Evolutionary conservation across 2,113 vertebrate species (phyloP), one percentile per base, ranked within the genome.

Genomic region (Mus pahari): DNA sequence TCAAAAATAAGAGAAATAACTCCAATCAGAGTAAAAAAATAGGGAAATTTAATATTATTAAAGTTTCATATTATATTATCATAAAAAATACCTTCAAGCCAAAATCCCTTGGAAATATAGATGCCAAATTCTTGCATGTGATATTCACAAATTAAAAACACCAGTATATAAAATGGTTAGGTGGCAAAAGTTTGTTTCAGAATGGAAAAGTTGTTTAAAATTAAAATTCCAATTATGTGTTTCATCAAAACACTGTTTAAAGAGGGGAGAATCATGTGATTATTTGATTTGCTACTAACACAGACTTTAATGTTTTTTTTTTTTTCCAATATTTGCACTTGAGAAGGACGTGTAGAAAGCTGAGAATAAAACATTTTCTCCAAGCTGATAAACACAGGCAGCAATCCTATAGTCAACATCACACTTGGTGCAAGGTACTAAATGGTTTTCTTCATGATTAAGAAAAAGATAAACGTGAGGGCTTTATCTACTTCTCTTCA

Each of bases 241-340:
- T 94, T 10, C 58, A 62, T 94, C 48, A 95, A 62, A 79, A 77
- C 84, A 74, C 5, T 77, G 2, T 88, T 83, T 55, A 64, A 95
- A 94, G 17, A 10, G 12, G 31, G 81, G 90, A 62, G 39, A 89
- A 9, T 22, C 5, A 33, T 31, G 66, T 42, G 20, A 90, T 62
- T 83, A 96, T 94, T 96, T 92, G 53, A 71, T 75, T 66, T 73
- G 39, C 53, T 93, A 13, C 78, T 19, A 68, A 89, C 89, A 58
- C 3, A 8, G n/a, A 62, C 90, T 87, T 77, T 58, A 14, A 50
- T 13, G 14, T 7, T 82, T 83, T 53, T 14, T 7, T 82, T 83
- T 53, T 70, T 84, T n/a, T 70, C 79, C 66, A 81, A 20, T 86
- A 26, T 82, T 39, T 95, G 19, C 42, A 62, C 50, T 96, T 53